phyloP scores from a whole-genome alignment of 2,797 vertebrate species.

The Phalloptychus januarius region DNA sequence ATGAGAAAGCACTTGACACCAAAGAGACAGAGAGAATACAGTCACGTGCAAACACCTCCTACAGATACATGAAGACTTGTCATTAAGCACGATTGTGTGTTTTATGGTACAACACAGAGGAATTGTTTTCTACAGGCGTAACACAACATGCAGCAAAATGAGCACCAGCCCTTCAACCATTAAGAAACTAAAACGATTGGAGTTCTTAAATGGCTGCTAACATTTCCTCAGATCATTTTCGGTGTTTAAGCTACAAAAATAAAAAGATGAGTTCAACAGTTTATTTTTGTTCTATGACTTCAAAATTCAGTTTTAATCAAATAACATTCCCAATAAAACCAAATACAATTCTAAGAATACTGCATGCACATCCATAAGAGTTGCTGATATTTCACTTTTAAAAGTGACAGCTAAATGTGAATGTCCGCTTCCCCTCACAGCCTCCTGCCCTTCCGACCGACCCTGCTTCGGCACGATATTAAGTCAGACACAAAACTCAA shows the following conservation, averaged over 20 bases:
- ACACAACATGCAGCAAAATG: background rate
- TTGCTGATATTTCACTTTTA: background rate
- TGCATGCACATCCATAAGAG: background rate
- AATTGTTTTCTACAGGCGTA: background rate
- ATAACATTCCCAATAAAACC: background rate
- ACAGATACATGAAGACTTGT: background rate
- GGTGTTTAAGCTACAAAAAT: background rate
- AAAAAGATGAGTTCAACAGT: background rate
- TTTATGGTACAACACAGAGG: background rate
- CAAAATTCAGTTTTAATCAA: background rate
- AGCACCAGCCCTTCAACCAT: background rate
- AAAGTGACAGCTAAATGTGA: background rate
- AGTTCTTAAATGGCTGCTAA: background rate
- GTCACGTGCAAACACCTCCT: slow-evolving; percentile 4
- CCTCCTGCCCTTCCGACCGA: slow-evolving; percentile 7
- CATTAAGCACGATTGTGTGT: background rate
- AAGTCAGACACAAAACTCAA: slow-evolving; percentile 67
- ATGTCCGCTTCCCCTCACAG: background rate
- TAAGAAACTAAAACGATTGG: background rate
- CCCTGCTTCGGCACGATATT: slow-evolving; percentile 44
- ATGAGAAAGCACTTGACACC: slow-evolving; percentile 45
- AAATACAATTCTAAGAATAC: background rate
- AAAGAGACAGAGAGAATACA: slow-evolving; percentile 21
- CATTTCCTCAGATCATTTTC: background rate
- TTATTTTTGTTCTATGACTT: background rate